Percentiles rank a stretch among this genome's conserved stretches.
These are phyloP conservation scores for Lithobates sylvaticus DNA, from an alignment of 2,797 vertebrate genomes.

Conservation along the genomic window DNA sequence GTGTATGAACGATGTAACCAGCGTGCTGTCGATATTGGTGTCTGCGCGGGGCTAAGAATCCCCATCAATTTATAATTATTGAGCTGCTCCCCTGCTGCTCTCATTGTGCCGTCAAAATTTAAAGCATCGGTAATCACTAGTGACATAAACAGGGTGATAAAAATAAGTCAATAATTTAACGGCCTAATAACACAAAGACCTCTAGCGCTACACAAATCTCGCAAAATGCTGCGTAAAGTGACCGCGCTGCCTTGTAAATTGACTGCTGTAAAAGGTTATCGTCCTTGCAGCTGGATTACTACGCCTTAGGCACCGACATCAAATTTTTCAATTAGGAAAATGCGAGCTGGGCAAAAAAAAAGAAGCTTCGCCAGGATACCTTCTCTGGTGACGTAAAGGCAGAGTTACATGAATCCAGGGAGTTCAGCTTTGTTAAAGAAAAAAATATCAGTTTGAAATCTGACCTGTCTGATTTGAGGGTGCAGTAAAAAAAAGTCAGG, in stretches of 20 bases:
- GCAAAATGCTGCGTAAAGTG: neutral
- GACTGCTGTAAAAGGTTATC: no score
- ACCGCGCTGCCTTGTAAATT: neutral
- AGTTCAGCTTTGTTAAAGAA: no score
- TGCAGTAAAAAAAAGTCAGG: no score
- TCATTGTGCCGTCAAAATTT: conserved; percentile 22
- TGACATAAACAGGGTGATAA: conserved; percentile 21
- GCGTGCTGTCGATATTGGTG: conserved; percentile 29
- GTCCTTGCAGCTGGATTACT: no score
- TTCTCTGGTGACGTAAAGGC: no score
- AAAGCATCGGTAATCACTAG: conserved; percentile 7
- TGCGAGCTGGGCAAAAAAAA: no score
- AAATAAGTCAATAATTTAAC: conserved; percentile 10
- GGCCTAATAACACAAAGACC: neutral
- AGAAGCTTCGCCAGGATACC: no score
- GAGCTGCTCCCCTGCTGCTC: neutral
- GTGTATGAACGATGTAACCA: conserved; percentile 11
- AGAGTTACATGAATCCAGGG: no score
- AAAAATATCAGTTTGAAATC: no score
- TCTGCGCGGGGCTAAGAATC: neutral
- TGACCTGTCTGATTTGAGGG: no score
- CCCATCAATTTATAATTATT: conserved; percentile 24
- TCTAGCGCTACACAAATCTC: conserved; percentile 21
- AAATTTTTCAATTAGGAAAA: no score
- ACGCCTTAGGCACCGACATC: no score